These are phyloP conservation scores for Meandrina meandrites DNA, from an alignment of 92 coral and sea anemone genomes.

Conservation along the genomic window DNA sequence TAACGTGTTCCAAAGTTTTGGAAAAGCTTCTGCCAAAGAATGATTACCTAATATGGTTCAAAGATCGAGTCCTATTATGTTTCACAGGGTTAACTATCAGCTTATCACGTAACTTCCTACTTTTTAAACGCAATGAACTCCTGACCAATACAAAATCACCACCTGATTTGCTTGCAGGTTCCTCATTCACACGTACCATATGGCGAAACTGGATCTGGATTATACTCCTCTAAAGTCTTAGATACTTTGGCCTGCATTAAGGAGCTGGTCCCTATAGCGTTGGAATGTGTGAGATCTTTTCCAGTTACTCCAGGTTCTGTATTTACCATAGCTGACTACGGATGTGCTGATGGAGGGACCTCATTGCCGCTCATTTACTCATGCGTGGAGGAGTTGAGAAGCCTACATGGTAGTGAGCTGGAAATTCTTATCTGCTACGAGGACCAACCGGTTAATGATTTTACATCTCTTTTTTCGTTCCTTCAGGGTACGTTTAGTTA, in stretches of 20 bases:
- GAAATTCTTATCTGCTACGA: constrained; percentile 54
- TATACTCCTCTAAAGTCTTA: constrained; percentile 32
- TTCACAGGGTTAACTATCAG: too few species aligned
- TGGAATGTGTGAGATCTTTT: constrained; percentile 23
- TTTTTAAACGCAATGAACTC: not conserved
- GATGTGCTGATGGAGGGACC: constrained; percentile 66
- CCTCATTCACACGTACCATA: constrained; percentile 40
- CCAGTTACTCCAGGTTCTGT: constrained; percentile 24
- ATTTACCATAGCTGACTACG: constrained; percentile 36
- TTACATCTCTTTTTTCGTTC: constrained; percentile 39
- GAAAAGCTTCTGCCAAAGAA: too few species aligned
- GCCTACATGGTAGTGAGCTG: constrained; percentile 51
- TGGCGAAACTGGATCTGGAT: constrained; percentile 38
- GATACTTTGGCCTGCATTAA: constrained; percentile 18
- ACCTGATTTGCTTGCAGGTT: constrained; percentile 9
- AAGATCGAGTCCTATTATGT: too few species aligned
- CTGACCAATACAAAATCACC: not conserved
- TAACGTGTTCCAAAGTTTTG: too few species aligned
- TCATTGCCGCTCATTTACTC: constrained; percentile 62
- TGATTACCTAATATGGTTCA: too few species aligned
- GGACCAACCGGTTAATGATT: constrained; percentile 54
- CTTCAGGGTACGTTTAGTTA: constrained; percentile 62
- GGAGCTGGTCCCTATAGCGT: constrained; percentile 14
- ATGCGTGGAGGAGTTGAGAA: constrained; percentile 58
- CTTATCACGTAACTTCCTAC: too few species aligned